phyloP scores from a whole-genome alignment of 2,797 vertebrate genomes.

The Amazona ochrocephala region DNA sequence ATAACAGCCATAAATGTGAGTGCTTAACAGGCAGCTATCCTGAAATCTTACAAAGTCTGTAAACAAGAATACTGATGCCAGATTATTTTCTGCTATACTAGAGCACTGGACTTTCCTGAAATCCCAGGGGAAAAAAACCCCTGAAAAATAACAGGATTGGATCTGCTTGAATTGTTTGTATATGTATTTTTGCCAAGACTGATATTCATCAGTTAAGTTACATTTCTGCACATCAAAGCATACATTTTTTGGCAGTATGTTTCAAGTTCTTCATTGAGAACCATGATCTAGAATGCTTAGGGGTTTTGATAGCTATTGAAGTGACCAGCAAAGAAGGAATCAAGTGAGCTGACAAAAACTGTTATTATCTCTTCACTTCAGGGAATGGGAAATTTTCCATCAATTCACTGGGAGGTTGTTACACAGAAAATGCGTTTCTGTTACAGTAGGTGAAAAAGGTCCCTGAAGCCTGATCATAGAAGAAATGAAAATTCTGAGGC shows the following conservation, averaged over 20 bases:
- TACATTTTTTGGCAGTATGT: background rate
- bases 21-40: background rate
- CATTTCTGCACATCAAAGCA: background rate
- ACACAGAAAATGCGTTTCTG: background rate
- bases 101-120: background rate
- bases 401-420: background rate
- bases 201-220: background rate
- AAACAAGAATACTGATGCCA: background rate
- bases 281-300: background rate
- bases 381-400: background rate
- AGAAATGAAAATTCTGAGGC: background rate
- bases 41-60: background rate
- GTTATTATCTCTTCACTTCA: background rate
- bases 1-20: background rate
- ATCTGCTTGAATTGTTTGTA: background rate
- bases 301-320: background rate
- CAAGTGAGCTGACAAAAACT: background rate
- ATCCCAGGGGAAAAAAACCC: background rate
- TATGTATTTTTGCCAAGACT: background rate
- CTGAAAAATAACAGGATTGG: background rate
- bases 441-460: background rate
- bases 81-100: background rate
- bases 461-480: background rate
- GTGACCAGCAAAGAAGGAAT: background rate
- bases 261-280: background rate